These are phyloP conservation scores for Larimichthys polyactis DNA, from an alignment of 2,113 vertebrate species.

Conservation along the genomic window DNA sequence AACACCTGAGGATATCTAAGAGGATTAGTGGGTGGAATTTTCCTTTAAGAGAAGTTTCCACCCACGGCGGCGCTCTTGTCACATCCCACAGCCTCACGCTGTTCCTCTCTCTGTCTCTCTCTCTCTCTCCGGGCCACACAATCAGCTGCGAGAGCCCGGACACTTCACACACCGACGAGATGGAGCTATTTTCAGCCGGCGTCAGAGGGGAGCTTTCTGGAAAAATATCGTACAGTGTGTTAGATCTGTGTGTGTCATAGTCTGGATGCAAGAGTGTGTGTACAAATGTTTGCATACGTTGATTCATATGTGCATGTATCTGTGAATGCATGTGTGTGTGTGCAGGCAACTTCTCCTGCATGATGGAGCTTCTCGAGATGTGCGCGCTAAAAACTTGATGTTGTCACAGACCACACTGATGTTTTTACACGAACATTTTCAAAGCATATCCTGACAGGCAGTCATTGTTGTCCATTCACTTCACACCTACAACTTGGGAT, in stretches of 20 bases:
- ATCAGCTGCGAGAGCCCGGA: constrained; percentile 63
- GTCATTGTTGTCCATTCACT: too few relatives aligned
- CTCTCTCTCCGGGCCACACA: constrained; percentile 37
- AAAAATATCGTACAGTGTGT: constrained; percentile 41
- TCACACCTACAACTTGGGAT: too few relatives aligned
- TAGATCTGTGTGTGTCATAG: constrained; percentile 4
- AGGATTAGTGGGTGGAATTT: constrained; percentile 60
- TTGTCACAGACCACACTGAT: too few relatives aligned
- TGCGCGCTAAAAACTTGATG: neutral
- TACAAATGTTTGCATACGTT: neutral
- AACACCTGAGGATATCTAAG: constrained; percentile 31
- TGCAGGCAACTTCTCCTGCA: neutral
- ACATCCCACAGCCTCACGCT: constrained; percentile 59
- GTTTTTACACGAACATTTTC: too few relatives aligned
- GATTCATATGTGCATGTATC: too few relatives aligned
- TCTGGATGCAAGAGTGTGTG: constrained; percentile 5
- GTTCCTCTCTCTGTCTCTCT: constrained; percentile 6
- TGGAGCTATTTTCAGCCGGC: constrained; percentile 65
- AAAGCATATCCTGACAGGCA: too few relatives aligned
- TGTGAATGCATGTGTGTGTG: neutral
- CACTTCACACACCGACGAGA: constrained; percentile 61
- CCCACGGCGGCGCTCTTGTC: constrained; percentile 65
- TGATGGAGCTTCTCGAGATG: neutral
- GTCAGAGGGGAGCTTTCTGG: constrained; percentile 50
- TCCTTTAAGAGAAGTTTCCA: constrained; percentile 67